Conservation (phyloP, 2,797 vertebrate species). For the Xiphophorus birchmanni region DNA sequence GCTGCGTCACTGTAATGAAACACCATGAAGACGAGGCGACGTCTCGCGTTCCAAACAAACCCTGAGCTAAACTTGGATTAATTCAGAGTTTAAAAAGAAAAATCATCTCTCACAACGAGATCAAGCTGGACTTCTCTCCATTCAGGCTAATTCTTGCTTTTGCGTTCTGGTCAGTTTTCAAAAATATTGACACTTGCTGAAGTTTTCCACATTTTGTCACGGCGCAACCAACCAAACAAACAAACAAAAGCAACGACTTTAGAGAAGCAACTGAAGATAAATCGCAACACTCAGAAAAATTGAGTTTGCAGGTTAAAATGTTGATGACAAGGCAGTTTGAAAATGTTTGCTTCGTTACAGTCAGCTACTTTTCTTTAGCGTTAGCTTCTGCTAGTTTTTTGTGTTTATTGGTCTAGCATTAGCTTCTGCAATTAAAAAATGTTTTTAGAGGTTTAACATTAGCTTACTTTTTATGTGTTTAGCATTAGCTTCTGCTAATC, state of each 20-base stretch:
- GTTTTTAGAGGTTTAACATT: no score
- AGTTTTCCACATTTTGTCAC: neutral
- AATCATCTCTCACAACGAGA: neutral
- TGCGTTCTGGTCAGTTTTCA: neutral
- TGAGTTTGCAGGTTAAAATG: neutral
- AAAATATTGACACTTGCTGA: neutral
- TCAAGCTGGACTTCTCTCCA: neutral
- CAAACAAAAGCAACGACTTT: neutral
- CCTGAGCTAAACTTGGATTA: neutral
- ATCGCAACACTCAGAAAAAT: neutral
- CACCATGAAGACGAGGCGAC: conserved; percentile 18
- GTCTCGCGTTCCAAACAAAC: neutral
- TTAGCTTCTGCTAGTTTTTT: no score
- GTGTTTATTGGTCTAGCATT: no score
- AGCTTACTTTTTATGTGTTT: no score
- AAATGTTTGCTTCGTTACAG: no score
- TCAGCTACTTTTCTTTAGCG: no score
- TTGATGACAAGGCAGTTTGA: neutral
- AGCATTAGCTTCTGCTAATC: no score
- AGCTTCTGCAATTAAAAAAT: no score
- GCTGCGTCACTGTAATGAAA: conserved; percentile 53
- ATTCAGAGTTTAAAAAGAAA: neutral
- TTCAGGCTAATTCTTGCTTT: neutral
- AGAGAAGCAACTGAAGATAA: neutral
- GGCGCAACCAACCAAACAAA: neutral